A percentile compares a stretch with the other conserved stretches of the same genome.
These are phyloP conservation scores for Lithobates sylvaticus DNA, from an alignment of 2,797 vertebrate species.

Conservation along the genomic window DNA sequence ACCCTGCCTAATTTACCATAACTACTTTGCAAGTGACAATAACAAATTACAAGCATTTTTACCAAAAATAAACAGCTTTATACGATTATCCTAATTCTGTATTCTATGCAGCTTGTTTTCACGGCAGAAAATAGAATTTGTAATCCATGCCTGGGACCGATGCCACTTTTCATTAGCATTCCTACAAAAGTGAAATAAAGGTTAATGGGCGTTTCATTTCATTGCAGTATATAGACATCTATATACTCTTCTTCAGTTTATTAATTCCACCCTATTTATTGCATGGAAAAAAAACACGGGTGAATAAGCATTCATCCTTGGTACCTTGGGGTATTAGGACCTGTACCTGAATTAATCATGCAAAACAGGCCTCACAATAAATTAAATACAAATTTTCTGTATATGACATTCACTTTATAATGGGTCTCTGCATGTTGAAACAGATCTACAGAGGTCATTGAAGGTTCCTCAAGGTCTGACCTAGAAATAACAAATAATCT, in stretches of 20 bases:
- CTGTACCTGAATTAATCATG: no score
- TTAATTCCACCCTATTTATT: background rate
- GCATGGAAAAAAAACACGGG: no score
- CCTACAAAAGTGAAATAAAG: conserved; percentile 14
- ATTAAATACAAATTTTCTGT: no score
- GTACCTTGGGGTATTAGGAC: no score
- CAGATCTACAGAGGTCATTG: no score
- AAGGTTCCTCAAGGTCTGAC: no score
- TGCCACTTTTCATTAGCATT: conserved; percentile 28
- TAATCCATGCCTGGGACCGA: conserved; percentile 4
- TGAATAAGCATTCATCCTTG: background rate
- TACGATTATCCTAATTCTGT: conserved; percentile 27
- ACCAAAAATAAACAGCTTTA: conserved; percentile 35
- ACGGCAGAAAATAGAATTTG: conserved; percentile 29
- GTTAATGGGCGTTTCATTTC: conserved; percentile 23
- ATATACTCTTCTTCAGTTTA: conserved; percentile 5
- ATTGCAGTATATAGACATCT: background rate
- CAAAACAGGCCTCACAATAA: no score
- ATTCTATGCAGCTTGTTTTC: conserved; percentile 31
- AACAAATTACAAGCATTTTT: conserved; percentile 16
- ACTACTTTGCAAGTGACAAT: conserved; percentile 13
- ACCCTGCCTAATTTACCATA: conserved; percentile 29
- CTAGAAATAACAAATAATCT: no score
- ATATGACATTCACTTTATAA: no score
- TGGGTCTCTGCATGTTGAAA: no score